Evolutionary conservation across 2,797 vertebrate species (phyloP).

Genomic region (Ciconia nigra): DNA sequence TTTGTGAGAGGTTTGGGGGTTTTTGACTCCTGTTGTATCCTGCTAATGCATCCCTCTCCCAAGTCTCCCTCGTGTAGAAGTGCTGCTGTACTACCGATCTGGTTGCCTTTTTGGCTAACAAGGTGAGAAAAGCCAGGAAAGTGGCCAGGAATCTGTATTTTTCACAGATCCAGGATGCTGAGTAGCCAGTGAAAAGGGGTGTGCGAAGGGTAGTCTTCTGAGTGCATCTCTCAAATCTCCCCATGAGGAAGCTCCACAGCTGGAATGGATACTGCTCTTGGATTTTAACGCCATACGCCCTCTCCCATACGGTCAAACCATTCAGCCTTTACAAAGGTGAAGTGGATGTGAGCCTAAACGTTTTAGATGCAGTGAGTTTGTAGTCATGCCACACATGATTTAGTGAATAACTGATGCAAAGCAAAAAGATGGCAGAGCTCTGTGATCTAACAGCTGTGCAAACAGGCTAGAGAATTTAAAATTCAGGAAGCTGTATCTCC

Average conservation of each 20-base stretch:
- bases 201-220: background rate
- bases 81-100: background rate
- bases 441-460: constrained; percentile 68
- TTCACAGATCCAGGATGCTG: background rate
- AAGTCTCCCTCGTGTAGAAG: background rate
- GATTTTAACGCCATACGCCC: background rate
- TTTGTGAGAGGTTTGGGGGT: background rate
- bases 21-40: background rate
- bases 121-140: background rate
- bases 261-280: background rate
- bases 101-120: background rate
- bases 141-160: background rate
- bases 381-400: background rate
- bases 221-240: background rate
- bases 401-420: constrained; percentile 18
- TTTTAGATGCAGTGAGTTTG: background rate
- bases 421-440: constrained; percentile 24
- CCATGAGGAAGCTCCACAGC: background rate
- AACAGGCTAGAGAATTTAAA: constrained; percentile 51
- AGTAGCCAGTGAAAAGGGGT: background rate
- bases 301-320: background rate
- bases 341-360: background rate
- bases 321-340: background rate
- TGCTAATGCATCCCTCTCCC: background rate
- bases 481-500: constrained; percentile 65